Conservation (phyloP, 2,888 invertebrate species). For the Apoderus coryli region DNA sequence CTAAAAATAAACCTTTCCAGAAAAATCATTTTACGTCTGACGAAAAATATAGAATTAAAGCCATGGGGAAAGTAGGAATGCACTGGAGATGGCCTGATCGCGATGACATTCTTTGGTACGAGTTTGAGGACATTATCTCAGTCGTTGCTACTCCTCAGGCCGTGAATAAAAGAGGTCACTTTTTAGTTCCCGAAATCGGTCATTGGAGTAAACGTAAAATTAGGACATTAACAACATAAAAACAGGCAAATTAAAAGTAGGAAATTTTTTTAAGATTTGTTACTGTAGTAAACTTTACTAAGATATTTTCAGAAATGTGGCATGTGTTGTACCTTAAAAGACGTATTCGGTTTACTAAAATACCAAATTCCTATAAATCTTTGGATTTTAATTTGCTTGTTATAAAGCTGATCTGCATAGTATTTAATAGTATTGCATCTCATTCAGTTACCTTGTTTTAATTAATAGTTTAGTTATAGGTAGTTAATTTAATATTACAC, state of each 20-base stretch:
- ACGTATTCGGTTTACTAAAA: too few species aligned
- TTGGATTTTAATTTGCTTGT: too few species aligned
- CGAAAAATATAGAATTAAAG: constrained; percentile 8
- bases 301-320: too few species aligned
- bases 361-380: too few species aligned
- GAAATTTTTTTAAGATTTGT: constrained; percentile 1
- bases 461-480: too few species aligned
- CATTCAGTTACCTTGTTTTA: too few species aligned
- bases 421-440: too few species aligned
- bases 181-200: constrained; percentile 17
- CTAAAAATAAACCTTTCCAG: constrained; percentile 1
- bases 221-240: too few species aligned
- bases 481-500: too few species aligned
- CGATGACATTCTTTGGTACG: constrained; percentile 7
- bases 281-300: background rate
- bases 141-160: constrained; percentile 3
- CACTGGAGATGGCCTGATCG: constrained; percentile 8
- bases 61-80: constrained; percentile 8
- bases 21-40: constrained; percentile 2
- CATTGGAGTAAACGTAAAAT: constrained; percentile 3
- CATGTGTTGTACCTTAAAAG: too few species aligned
- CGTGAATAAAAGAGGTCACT: constrained; percentile 5
- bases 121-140: constrained; percentile 4
- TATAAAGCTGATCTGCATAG: too few species aligned
- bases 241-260: too few species aligned